phyloP scores from a whole-genome alignment of 2,797 vertebrate species.

The Arctocebus calabarensis region DNA sequence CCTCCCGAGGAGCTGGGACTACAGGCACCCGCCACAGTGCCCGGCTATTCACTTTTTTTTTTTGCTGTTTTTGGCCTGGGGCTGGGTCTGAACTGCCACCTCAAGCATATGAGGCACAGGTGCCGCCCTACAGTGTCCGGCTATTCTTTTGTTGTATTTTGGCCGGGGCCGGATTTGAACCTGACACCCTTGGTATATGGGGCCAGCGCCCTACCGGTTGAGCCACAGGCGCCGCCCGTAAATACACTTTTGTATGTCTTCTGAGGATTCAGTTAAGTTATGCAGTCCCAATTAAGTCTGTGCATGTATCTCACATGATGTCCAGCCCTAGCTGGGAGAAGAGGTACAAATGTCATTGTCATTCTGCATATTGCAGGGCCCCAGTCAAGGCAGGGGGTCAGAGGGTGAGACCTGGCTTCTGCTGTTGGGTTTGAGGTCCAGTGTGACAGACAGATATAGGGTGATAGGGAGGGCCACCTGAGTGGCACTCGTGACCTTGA shows the following conservation, averaged over 20 bases:
- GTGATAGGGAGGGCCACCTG: background rate
- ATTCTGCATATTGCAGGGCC: background rate
- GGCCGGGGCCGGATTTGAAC: too few species aligned
- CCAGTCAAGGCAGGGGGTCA: background rate
- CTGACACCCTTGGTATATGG: too few species aligned
- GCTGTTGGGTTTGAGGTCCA: background rate
- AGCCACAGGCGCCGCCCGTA: too few species aligned
- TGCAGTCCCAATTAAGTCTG: background rate
- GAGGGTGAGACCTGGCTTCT: background rate
- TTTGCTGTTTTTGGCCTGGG: too few species aligned
- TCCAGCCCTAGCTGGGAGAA: background rate
- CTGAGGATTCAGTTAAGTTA: background rate
- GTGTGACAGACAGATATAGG: background rate
- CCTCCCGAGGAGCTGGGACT: too few species aligned
- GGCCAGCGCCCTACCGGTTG: too few species aligned
- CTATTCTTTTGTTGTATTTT: too few species aligned
- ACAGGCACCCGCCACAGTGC: too few species aligned
- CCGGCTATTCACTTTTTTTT: too few species aligned
- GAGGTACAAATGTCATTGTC: background rate
- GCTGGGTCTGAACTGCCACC: too few species aligned
- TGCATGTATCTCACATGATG: accelerated
- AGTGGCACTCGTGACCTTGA: background rate
- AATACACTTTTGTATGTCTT: background rate
- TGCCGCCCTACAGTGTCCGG: too few species aligned
- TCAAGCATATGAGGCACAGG: too few species aligned